These are phyloP conservation scores for Heterochromis multidens DNA, from an alignment of 2,113 vertebrate species.

Conservation along the genomic window DNA sequence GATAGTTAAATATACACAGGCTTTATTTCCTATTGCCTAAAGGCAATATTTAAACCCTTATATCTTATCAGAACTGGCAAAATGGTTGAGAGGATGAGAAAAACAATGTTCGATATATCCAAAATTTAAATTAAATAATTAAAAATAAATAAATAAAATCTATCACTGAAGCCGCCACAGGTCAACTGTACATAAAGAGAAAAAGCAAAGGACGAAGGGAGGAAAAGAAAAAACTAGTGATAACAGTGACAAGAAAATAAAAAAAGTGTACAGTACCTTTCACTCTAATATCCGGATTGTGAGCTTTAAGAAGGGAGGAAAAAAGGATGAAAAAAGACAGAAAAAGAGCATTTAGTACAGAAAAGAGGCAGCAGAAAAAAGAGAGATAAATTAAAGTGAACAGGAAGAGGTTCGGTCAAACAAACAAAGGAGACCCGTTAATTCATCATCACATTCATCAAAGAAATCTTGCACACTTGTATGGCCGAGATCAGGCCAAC, in stretches of 20 bases:
- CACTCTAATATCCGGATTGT: conserved; percentile 99
- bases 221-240: background rate
- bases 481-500: no score
- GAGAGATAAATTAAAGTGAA: background rate
- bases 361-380: background rate
- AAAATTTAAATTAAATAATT: background rate
- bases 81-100: background rate
- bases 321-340: conserved; percentile 21
- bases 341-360: conserved; percentile 74
- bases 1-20: no score
- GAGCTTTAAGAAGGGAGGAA: conserved; percentile 81
- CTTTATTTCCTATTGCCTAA: no score
- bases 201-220: conserved; percentile 12
- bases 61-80: background rate
- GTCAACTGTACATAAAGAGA: background rate
- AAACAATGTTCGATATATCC: background rate
- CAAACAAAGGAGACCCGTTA: background rate
- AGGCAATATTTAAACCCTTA: no score
- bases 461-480: background rate
- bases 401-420: background rate
- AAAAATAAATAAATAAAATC: background rate
- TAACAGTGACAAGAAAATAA: conserved; percentile 55
- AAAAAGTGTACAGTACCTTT: conserved; percentile 95
- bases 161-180: background rate
- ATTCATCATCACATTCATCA: background rate